Evolutionary conservation across 2,888 invertebrate genomes (phyloP).

Genomic region (Lacanobia wlatinum): DNA sequence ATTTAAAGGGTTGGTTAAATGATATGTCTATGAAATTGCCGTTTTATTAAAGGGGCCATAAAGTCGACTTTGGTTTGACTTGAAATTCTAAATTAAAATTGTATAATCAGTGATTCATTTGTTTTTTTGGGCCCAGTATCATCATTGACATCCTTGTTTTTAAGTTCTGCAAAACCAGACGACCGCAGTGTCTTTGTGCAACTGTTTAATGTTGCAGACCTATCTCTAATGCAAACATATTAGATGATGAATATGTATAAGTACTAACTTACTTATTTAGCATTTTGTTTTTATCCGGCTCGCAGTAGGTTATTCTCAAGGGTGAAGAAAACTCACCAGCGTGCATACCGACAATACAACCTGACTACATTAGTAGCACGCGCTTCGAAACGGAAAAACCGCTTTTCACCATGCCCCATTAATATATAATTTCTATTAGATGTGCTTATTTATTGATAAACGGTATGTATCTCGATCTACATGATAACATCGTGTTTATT

Average conservation of each 20-base stretch:
- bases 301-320: conserved; percentile 39
- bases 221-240: neutral
- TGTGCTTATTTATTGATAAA: neutral
- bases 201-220: neutral
- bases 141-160: neutral
- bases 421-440: conserved; percentile 22
- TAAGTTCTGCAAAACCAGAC: neutral
- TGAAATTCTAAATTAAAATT: no score
- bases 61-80: no score
- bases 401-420: conserved; percentile 39
- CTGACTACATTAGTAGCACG: conserved; percentile 26
- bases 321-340: conserved; percentile 43
- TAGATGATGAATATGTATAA: conserved; percentile 41
- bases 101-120: no score
- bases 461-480: neutral
- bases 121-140: neutral
- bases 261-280: conserved; percentile 23
- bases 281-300: conserved; percentile 45
- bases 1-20: no score
- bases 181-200: neutral
- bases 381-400: conserved; percentile 37
- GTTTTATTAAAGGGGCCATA: no score
- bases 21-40: no score
- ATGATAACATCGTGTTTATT: neutral
- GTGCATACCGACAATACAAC: conserved; percentile 29